Evolutionary conservation across 2,113 vertebrate species (phyloP), one percentile per base, ranked within the genome.

Genomic region (Alaudala cheleensis): DNA sequence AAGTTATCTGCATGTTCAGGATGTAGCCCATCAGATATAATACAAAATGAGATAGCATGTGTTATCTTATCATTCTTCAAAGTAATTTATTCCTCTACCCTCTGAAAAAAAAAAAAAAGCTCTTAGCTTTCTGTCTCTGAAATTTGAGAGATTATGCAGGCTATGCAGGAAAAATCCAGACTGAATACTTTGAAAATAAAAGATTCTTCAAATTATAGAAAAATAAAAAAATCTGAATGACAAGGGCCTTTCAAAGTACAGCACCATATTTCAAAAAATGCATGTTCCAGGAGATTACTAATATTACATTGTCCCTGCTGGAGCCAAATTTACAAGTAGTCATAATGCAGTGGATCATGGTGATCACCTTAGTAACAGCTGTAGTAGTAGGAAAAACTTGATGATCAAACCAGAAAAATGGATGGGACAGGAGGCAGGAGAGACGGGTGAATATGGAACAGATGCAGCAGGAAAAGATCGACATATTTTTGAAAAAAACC

Each of bases 401-500:
- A 47, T 62, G 47, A 56, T 40, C 45, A 65, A 50, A 51, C 29
- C 66, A 60, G 53, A 82, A 92, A 81, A 84, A 78, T 6, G 47
- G 58, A 71, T 44, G 49, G 29, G n/a, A 61, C 14, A 81, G 39
- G 39, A 80, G 56, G 18, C 6, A 49, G n/a, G 49, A 24, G 58
- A 29, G 53, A 28, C 19, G 37, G 20, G 19, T 15, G 24, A 44
- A 56, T 51, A 45, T 7, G 15, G 40, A 86, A 40, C 80, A 89
- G 94, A 83, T 80, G 60, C 58, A 96, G 53, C 19, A 87, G n/a
- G 49, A 88, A 70, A 81, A 88, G 37, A 82, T 51, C 60, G 14
- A 96, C 71, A 18, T 96, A 82, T 88, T 98, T 98, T 98, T 98
- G 94, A 91, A 91, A 96, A 83, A 95, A 97, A 98, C 74, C 85